Base-by-base conservation (phyloP, 2,797 vertebrate species). In the Fratercula arctica region DNA sequence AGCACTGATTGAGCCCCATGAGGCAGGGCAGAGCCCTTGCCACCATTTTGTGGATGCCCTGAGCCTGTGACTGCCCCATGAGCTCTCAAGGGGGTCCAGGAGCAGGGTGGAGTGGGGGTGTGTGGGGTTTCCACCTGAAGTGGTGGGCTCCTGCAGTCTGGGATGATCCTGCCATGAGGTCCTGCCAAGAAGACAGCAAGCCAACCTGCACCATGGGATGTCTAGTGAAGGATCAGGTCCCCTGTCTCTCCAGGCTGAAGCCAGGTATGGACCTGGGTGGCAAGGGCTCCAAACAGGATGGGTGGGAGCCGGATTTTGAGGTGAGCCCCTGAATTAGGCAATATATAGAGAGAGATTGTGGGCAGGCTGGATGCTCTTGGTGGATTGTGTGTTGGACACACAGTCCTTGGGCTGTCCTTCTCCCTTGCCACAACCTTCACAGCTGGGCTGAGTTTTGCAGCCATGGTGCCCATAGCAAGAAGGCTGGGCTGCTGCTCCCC, bases 31-130 rank as follows among this genome's bases (percentile, higher is more conserved):
- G 60, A 76, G n/a, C 19, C 53, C 10, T 46, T 43, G 61, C 43
- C n/a, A 53, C 9, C 13, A 1, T 61, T 69, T 21, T 46, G 48
- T 33, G 41, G 28, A 21, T 64, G 39, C 5, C 39, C n/a, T 33
- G 43, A 81, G 66, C 51, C 56, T 0, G 0, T 35, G 29, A 48
- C 18, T 50, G 53, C 35, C 16, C 41, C 13, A 2, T 8, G 60
- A 64, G 31, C 9, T 48, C 15, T 18, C 13, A 26, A 46, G 28
- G 35, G 20, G 8, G 16, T 51, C 56, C 43, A 48, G 61, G 45
- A 80, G 61, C 0, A 0, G 28, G 6, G 20, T 66, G 17, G 17
- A 61, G 23, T 5, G 8, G 10, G 10, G 5, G 4, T 6, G 26
- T 23, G 26, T 10, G 59, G 56, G 50, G 8, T 24, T 9, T 23